Percentiles rank a stretch among this genome's conserved stretches.
Conservation (phyloP, 2,888 invertebrate genomes). For the Pammene fasciana region DNA sequence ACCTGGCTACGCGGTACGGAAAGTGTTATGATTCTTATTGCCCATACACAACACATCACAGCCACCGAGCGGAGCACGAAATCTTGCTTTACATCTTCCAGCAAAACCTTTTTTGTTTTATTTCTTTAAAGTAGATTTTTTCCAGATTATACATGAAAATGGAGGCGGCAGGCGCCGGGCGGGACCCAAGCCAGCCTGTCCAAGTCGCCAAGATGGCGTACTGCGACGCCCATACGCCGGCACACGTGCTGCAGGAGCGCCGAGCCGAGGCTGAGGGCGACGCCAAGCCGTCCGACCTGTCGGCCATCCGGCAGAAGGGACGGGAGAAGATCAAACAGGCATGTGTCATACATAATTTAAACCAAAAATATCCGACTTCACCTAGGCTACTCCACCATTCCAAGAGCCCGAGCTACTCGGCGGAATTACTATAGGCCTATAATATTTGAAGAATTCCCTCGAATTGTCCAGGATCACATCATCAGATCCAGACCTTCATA, state of each 20-base stretch:
- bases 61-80: no score
- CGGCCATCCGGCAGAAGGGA: conserved; percentile 85
- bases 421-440: no score
- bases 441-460: no score
- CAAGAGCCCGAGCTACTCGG: no score
- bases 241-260: conserved; percentile 83
- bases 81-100: background rate
- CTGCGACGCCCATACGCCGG: conserved; percentile 96
- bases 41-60: no score
- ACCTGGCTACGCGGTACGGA: no score
- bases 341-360: conserved; percentile 27
- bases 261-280: conserved; percentile 77
- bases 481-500: no score
- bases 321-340: conserved; percentile 92
- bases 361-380: no score
- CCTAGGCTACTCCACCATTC: no score
- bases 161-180: conserved; percentile 89
- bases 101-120: background rate
- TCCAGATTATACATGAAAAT: conserved; percentile 95
- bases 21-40: no score
- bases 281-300: conserved; percentile 66
- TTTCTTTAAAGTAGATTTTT: background rate
- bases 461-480: no score
- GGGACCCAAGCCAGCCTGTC: conserved; percentile 88
- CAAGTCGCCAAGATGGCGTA: conserved; percentile 97